Evolutionary conservation across 1,140 invertebrate species (phyloP).

Genomic region (Drosophila equinoxialis): DNA sequence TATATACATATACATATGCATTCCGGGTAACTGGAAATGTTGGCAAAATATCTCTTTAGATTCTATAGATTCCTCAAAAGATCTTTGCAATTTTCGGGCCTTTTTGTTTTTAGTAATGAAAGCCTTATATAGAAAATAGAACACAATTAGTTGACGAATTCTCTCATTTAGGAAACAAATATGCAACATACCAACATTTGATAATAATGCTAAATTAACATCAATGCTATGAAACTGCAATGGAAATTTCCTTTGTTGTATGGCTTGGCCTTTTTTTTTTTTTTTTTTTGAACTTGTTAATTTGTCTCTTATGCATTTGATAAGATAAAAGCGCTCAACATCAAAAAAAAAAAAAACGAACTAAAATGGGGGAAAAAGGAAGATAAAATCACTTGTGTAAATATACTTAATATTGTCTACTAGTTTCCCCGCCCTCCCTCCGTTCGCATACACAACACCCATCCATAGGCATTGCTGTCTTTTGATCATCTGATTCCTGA

Average conservation of each 20-base stretch:
- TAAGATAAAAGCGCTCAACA: slow-evolving; percentile 3
- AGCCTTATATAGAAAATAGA: slow-evolving; percentile 1
- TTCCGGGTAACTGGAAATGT: slow-evolving; percentile 10
- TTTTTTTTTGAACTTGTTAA: not conserved
- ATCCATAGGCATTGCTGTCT: not conserved
- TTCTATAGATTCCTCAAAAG: not conserved
- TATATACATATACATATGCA: slow-evolving; percentile 5
- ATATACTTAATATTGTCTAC: slow-evolving; percentile 18
- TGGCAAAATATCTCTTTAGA: slow-evolving; percentile 3
- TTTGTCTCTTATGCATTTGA: slow-evolving; percentile 2
- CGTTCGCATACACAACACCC: not conserved
- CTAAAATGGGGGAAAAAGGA: not conserved
- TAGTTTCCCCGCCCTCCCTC: slow-evolving; percentile 11
- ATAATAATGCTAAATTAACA: not conserved
- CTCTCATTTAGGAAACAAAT: not conserved
- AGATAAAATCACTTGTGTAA: slow-evolving; percentile 4
- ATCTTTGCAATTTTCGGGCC: slow-evolving; percentile 1
- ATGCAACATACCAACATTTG: not conserved
- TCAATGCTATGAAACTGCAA: not conserved
- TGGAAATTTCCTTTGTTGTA: not conserved
- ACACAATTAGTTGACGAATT: not conserved
- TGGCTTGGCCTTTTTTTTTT: not conserved
- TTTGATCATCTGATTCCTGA: not conserved
- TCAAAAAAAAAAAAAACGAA: not conserved
- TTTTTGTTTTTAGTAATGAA: not conserved